Percentiles rank a stretch among this genome's conserved stretches.
Evolutionary conservation across 2,888 invertebrate species (phyloP).

Genomic region (Andrena praecox): DNA sequence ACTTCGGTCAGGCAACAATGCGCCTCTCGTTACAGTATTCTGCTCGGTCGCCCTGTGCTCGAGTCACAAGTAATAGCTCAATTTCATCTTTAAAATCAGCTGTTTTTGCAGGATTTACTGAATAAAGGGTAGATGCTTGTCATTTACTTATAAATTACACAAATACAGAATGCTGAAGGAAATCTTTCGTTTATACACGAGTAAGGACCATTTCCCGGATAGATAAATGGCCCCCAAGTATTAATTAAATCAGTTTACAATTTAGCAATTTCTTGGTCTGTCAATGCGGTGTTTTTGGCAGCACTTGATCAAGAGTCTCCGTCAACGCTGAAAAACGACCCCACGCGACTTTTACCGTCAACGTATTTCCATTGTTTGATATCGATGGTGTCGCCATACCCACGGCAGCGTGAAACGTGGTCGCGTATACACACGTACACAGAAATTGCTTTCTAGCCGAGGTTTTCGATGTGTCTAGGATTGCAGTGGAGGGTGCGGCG

Average conservation of each 20-base stretch:
- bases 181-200: not conserved
- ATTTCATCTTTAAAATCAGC: not conserved
- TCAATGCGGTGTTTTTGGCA: not conserved
- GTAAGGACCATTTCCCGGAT: not conserved
- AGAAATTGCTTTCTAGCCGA: conserved; percentile 70
- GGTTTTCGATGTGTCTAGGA: conserved; percentile 73
- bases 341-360: not conserved
- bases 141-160: too few relatives aligned
- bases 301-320: not conserved
- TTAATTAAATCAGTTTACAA: not conserved
- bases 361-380: conserved; percentile 32
- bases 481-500: conserved; percentile 77
- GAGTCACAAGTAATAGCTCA: too few relatives aligned
- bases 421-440: conserved; percentile 51
- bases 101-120: too few relatives aligned
- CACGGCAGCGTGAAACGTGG: conserved; percentile 66
- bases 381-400: conserved; percentile 31
- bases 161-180: not conserved
- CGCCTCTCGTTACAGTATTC: not conserved
- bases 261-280: not conserved
- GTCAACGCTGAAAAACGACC: not conserved
- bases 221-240: not conserved
- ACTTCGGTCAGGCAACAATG: not conserved
- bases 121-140: too few relatives aligned
- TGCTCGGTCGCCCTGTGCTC: not conserved